phyloP scores from a whole-genome alignment of 2,888 invertebrate genomes.

The Stegana nigrithorax region DNA sequence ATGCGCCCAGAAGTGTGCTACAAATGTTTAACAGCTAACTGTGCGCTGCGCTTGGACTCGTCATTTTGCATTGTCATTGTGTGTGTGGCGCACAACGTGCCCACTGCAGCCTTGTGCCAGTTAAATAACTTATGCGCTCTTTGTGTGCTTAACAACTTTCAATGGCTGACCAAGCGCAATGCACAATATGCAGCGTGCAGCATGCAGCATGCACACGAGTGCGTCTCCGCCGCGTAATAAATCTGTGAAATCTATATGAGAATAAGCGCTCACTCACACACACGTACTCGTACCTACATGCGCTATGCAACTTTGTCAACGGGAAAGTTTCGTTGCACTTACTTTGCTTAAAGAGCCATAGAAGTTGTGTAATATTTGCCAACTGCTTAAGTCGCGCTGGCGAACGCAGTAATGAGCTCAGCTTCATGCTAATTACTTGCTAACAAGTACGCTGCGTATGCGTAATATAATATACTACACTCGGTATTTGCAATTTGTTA shows the following conservation, averaged over 20 bases:
- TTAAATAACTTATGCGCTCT: conserved; percentile 38
- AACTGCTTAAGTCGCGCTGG: too few relatives aligned
- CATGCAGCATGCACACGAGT: conserved; percentile 1
- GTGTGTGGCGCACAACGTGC: conserved; percentile 10
- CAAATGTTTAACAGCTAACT: conserved; percentile 19
- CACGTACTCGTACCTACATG: not conserved
- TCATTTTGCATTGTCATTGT: conserved; percentile 12
- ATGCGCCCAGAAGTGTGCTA: conserved; percentile 35
- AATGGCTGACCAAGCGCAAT: not conserved
- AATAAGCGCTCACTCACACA: not conserved
- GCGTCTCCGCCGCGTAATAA: too few relatives aligned
- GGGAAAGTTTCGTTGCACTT: too few relatives aligned
- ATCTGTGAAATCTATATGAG: not conserved
- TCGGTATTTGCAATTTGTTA: too few relatives aligned
- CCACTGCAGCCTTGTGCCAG: conserved; percentile 36
- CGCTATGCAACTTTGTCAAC: not conserved
- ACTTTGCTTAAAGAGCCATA: too few relatives aligned
- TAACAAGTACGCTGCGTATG: too few relatives aligned
- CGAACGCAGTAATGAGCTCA: too few relatives aligned
- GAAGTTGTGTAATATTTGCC: too few relatives aligned
- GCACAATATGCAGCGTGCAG: not conserved
- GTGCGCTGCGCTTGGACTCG: conserved; percentile 6
- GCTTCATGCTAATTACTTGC: too few relatives aligned
- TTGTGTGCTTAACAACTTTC: not conserved
- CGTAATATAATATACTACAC: too few relatives aligned